A percentile compares a stretch with the other conserved stretches of the same genome.
Evolutionary conservation across 2,797 vertebrate species (phyloP).

Genomic region (Sternotherus odoratus): DNA sequence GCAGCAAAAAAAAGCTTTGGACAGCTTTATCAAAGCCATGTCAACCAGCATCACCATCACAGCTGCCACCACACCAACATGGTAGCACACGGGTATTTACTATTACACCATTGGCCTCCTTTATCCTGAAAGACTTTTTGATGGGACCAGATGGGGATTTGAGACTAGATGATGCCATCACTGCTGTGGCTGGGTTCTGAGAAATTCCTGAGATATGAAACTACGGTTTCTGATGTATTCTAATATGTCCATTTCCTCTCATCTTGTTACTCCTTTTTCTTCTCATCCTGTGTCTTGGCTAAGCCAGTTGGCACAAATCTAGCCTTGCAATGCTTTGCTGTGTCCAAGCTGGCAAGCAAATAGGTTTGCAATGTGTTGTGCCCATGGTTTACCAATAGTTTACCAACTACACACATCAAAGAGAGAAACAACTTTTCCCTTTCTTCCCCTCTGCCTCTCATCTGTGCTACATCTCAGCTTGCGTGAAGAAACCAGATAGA

Average conservation of each 20-base stretch:
- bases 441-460: background rate
- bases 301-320: background rate
- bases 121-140: background rate
- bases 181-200: rapidly evolving
- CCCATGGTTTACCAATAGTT: background rate
- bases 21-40: background rate
- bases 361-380: background rate
- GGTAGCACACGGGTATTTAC: background rate
- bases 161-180: rapidly evolving
- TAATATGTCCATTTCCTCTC: background rate
- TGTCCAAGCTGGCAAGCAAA: background rate
- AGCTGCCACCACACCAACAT: background rate
- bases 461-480: background rate
- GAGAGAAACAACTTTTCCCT: background rate
- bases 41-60: background rate
- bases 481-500: background rate
- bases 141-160: background rate
- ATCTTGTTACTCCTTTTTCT: constrained; percentile 11
- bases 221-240: background rate
- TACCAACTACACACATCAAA: background rate
- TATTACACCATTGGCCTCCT: background rate
- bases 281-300: background rate
- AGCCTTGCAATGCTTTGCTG: background rate
- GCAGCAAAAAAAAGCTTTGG: background rate
- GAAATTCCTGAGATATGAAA: background rate